Evolutionary conservation across 1,140 invertebrate genomes (phyloP), one percentile per base, ranked within the genome.

Genomic region (Globodera rostochiensis): DNA sequence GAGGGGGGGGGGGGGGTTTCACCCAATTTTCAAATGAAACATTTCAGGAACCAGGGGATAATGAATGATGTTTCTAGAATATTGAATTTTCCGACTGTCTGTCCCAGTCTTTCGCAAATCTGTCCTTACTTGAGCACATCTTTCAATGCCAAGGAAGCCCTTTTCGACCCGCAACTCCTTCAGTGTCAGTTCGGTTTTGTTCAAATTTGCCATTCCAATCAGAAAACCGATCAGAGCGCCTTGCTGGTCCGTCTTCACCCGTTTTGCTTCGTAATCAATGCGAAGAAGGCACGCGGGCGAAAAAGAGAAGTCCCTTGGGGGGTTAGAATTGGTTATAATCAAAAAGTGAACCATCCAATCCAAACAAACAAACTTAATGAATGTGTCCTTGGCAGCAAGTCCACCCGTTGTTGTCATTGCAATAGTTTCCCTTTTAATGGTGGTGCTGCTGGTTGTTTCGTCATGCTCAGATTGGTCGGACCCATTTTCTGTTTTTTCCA

Each of bases 201-300:
- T 74, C 46, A 86, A 73, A 46, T 86, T 82, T 13, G 71, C 74
- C 57, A 87, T 36, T 36, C 83, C 86, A 57, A 87, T 82, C 57
- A 88, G 25, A 11, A 87, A 71, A 8, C 87, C 87, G 77, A 87
- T 70, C 50, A 88, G 36, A 0, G 86, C 83, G 36, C 86, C 87
- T 19, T 86, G 87, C 50, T 78, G 77, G 15, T 87, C 83, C 13
- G 87, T 84, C 45, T 88, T 86, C 4, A 87, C 74, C 15, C 83
- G 87, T 64, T 87, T 87, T 19, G 82, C 85, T 4, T 82, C 83
- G 73, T 87, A 87, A 60, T 87, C 86, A 45, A 87, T 46, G 7
- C 81, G 50, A 47, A 87, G 86, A 53, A 67, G 73, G 49, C 85
- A 84, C 13, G 85, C 46, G 4, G 86, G 86, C 4, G 80, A 83